phyloP scores from a whole-genome alignment of 2,113 vertebrate genomes.

The Erpornis zantholeuca region DNA sequence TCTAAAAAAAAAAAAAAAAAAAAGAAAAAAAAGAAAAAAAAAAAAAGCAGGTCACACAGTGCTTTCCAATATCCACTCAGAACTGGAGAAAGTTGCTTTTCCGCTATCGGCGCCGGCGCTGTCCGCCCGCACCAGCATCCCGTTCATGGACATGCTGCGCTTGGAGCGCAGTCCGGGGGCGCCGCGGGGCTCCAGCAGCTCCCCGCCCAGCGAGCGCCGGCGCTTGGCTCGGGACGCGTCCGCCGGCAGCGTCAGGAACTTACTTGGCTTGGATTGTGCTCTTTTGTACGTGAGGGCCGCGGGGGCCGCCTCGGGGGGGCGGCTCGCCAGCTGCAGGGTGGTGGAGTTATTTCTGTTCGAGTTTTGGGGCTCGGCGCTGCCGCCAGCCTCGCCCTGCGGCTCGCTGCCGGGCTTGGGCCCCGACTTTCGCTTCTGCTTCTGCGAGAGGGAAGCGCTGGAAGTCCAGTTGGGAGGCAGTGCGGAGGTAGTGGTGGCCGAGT shows the following conservation, averaged over 20 bases:
- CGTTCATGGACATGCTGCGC: conserved; percentile 91
- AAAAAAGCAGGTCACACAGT: conserved; percentile 81
- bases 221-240: conserved; percentile 80
- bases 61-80: conserved; percentile 94
- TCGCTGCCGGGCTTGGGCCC: conserved; percentile 73
- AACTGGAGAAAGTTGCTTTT: conserved; percentile 80
- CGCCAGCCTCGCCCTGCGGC: conserved; percentile 71
- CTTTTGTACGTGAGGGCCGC: conserved; percentile 79
- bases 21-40: neutral
- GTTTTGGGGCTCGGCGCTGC: conserved; percentile 85
- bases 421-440: conserved; percentile 89
- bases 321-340: conserved; percentile 75
- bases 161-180: conserved; percentile 78
- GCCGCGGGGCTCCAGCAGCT: conserved; percentile 74
- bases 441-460: conserved; percentile 77
- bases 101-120: conserved; percentile 67
- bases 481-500: conserved; percentile 85
- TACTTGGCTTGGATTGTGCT: conserved; percentile 81
- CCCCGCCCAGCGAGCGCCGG: conserved; percentile 86
- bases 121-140: conserved; percentile 78
- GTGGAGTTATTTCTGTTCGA: conserved; percentile 97
- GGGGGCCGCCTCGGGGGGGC: conserved; percentile 28
- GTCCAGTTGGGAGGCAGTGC: conserved; percentile 85
- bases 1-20: conserved; percentile 11
- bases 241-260: conserved; percentile 91